Evolutionary conservation across 1,140 invertebrate species (phyloP), one percentile per base, ranked within the genome.

Genomic region (Druon quercuslanigerum): DNA sequence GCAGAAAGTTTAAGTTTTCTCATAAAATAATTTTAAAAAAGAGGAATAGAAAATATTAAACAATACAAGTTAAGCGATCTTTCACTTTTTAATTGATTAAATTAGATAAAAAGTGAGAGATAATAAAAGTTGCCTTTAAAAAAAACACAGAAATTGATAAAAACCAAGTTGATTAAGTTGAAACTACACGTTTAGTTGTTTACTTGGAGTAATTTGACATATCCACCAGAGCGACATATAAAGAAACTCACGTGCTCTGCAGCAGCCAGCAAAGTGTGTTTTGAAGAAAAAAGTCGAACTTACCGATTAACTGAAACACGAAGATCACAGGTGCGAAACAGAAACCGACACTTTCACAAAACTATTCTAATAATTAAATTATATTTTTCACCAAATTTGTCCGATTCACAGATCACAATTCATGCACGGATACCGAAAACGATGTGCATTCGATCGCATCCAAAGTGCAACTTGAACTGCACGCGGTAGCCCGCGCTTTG

Each of bases 401-500:
- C 40, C n/a, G 40, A 66, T 66, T 66, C 60, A 66, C 60, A 66
- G 40, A 25, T 66, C 25, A 25, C 13, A 40, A 13, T 50, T 80
- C 82, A 82, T 84, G 66, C 73, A 81, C 85, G 83, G 70, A 83
- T 86, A 84, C 83, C 86, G 82, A 83, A 84, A 86, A 86, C 86
- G 88, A 89, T 88, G 89, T 87, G 85, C 84, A 84, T 88, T 84
- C 86, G 85, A 82, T 89, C 88, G 87, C 88, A 89, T 89, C 88
- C 87, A 89, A 89, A 89, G 88, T 89, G 89, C 87, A 90, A 90
- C 89, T 90, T 90, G 83, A 89, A 89, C 87, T 77, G 75, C 81
- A 87, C 5, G 2, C 40, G 2, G 40, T 9, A 66, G 82, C 88
- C 84, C 88, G 88, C 88, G 88, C 85, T 90, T 88, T 87, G 74